Base-by-base conservation (phyloP, 2,888 invertebrate genomes). In the Orchestes rusci region DNA sequence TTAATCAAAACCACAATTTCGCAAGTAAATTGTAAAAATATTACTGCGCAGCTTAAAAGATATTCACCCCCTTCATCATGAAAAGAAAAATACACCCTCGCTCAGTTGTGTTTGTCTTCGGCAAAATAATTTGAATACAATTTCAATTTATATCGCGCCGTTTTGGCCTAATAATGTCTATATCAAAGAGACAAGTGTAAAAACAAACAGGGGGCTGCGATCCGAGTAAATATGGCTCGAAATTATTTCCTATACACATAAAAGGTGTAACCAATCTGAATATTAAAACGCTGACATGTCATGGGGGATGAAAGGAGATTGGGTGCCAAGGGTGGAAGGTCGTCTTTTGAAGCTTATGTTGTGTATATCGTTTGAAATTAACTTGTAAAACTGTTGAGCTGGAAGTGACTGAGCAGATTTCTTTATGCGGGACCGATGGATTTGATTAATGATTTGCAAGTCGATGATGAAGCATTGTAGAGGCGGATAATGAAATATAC, bases 261-360 rank as follows among this genome's bases (percentile, higher is more conserved):
- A 67, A 68, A 68, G 68, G 68, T 68, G 68, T 68, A 68, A 68
- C 68, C 68, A 68, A 68, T 68, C 67, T 68, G 67, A 68, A 68
- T 68, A 68, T 68, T 68, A 67, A 67, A 68, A 66, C 60, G 59
- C 50, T 49, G 48, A 50, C 50, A 44, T 49, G 48, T 44, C 48
- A 44, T 38, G 44, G 39, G 45, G 51, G 53, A 42, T 44, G 50
- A 48, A 43, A 49, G 45, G 53, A n/a, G n/a, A n/a, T n/a, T n/a
- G 51, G 53, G 53, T 46, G 43, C 48, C 44, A 3, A 16, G 16
- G 29, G 29, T n/a, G 29, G 28, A 10, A 16, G 10, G n/a, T 20
- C 36, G n/a, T 33, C n/a, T 20, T 35, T 8, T 16, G 20, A 43
- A 43, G 39, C 42, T 39, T 15, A n/a, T n/a, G n/a, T n/a, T n/a